Conservation (phyloP, 1,140 invertebrate genomes). For the Drusus annulatus region DNA sequence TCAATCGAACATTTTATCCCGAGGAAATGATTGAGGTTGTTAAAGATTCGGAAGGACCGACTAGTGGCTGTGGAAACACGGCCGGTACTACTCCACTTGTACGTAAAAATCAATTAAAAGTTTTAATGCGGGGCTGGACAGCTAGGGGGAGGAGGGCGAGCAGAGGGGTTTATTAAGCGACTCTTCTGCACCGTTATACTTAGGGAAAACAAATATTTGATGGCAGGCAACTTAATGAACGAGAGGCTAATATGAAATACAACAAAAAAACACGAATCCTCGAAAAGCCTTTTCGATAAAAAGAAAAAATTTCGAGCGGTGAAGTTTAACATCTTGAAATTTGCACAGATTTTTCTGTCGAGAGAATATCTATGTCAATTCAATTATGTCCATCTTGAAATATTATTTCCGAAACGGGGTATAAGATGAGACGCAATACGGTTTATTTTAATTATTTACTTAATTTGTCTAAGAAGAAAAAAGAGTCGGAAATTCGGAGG, state of each 20-base stretch:
- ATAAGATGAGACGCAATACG: too few relatives aligned
- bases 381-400: too few relatives aligned
- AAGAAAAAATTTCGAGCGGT: neutral
- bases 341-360: neutral
- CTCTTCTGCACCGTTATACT: constrained; percentile 14
- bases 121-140: constrained; percentile 18
- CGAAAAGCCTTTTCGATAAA: neutral
- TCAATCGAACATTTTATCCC: too few relatives aligned
- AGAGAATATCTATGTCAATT: neutral
- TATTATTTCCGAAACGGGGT: too few relatives aligned
- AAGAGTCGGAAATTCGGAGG: too few relatives aligned
- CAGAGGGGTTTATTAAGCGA: neutral
- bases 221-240: neutral
- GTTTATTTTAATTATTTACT: too few relatives aligned
- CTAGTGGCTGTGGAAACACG: neutral
- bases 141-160: neutral
- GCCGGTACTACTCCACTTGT: neutral
- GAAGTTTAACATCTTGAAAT: neutral
- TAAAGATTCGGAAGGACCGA: neutral
- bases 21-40: too few relatives aligned
- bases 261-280: too few relatives aligned
- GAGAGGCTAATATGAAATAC: neutral
- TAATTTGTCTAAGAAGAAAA: too few relatives aligned
- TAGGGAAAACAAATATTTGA: neutral
- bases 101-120: constrained; percentile 38